Conservation (phyloP, 2,888 invertebrate genomes). For the Petrolisthes cinctipes region DNA sequence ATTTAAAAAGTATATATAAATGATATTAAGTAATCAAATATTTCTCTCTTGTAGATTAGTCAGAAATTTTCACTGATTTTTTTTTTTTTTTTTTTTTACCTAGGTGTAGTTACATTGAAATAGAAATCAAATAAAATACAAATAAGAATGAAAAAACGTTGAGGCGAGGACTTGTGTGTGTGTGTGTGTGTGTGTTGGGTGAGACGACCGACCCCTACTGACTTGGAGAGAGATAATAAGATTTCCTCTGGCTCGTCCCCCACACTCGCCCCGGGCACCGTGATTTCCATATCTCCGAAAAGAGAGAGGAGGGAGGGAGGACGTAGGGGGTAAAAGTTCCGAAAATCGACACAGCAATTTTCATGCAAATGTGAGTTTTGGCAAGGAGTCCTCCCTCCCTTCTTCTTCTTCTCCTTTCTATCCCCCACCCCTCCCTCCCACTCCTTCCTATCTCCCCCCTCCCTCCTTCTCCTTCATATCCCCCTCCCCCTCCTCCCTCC, state of each 20-base stretch:
- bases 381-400: slow-evolving; percentile 24
- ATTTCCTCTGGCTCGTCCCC: slow-evolving; percentile 16
- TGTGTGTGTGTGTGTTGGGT: background rate
- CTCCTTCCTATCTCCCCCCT: background rate
- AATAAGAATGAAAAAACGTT: too few relatives aligned
- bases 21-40: too few relatives aligned
- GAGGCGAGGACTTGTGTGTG: background rate
- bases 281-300: slow-evolving; percentile 47
- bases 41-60: too few relatives aligned
- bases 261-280: slow-evolving; percentile 16
- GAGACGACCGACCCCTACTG: background rate
- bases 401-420: background rate
- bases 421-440: background rate
- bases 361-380: slow-evolving; percentile 47
- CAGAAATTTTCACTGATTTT: too few relatives aligned
- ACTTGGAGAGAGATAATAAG: slow-evolving; percentile 28
- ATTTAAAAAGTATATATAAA: too few relatives aligned
- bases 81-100: too few relatives aligned
- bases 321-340: slow-evolving; percentile 23
- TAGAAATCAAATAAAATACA: too few relatives aligned
- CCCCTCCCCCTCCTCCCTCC: background rate
- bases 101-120: too few relatives aligned
- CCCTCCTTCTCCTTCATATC: background rate
- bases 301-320: slow-evolving; percentile 15
- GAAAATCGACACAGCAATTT: slow-evolving; percentile 50